Base-by-base conservation (phyloP, 2,113 vertebrate species). In the Nibea coibor region DNA sequence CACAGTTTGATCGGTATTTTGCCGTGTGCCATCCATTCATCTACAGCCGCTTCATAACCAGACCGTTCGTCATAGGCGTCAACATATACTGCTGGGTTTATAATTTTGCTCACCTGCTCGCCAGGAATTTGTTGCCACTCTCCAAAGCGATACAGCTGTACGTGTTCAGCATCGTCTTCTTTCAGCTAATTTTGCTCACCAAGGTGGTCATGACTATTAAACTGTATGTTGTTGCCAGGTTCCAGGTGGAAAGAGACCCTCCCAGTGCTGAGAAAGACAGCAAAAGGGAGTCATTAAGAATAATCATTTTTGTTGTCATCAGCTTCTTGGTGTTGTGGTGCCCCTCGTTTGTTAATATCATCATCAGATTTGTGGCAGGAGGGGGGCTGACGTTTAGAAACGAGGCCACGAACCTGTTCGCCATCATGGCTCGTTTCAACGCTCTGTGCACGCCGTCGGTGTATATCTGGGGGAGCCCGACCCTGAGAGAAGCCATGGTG, bases 121-220 rank as follows among this genome's bases (percentile, higher is more conserved):
- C 59, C 59, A 42, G 59, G 59, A 63, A 63, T 22, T 10, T 61
- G 58, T 6, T 62, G 31, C 59, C 59, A 39, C 31, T 39, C 5
- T 80, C 91, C 7, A 84, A 79, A 50, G 72, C 94, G 0, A 47
- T 75, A 0, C 74, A 91, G 42, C 11, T 93, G 6, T 92, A 85
- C 14, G 92, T 79, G 0, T 81, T 92, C 47, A n/a, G 85, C 10
- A 83, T 65, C 1, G 14, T 91, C 31, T 2, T n/a, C 20, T 4
- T 95, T 0, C 93, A 94, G 22, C 0, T 93, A 0, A 68, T 94
- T 2, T 87, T 94, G 35, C 7, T 94, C 31, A 85, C 88, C 51
- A 94, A 94, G 78, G 85, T 94, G 45, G 19, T 77, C 47, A 92
- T 95, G 94, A 95, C 94, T 0, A 58, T 94, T n/a, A 95, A 95